These are phyloP conservation scores for Drosophila arizonae DNA, from an alignment of 1,140 invertebrate species.

Conservation along the genomic window DNA sequence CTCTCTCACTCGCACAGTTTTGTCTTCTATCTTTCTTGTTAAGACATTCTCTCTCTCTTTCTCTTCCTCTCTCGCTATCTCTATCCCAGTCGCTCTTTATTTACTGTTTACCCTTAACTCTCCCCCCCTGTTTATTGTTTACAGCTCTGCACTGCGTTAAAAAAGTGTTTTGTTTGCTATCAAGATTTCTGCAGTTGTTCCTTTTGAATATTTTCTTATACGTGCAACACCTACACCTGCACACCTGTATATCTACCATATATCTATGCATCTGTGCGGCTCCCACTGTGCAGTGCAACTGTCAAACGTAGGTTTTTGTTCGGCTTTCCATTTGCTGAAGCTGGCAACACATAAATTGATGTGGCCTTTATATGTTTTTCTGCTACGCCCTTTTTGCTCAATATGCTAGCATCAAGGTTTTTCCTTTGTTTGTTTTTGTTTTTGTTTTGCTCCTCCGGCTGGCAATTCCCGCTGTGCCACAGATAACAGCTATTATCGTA, in stretches of 20 bases:
- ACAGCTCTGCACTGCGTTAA: too few relatives aligned
- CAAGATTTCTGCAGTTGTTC: too few relatives aligned
- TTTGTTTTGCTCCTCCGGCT: not conserved
- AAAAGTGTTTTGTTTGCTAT: too few relatives aligned
- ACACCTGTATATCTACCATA: too few relatives aligned
- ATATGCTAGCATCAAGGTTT: not conserved
- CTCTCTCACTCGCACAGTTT: too few relatives aligned
- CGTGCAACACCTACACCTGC: too few relatives aligned
- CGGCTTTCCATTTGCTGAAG: not conserved
- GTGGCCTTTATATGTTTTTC: slow-evolving; percentile 6
- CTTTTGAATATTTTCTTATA: not conserved
- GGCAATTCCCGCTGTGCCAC: not conserved
- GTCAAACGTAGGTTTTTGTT: not conserved
- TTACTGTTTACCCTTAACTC: too few relatives aligned
- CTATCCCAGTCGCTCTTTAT: too few relatives aligned
- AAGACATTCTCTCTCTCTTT: too few relatives aligned
- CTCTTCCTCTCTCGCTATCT: too few relatives aligned
- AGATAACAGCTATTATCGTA: slow-evolving; percentile 24
- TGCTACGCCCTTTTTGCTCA: not conserved
- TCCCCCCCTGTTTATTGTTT: too few relatives aligned
- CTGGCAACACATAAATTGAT: slow-evolving; percentile 4
- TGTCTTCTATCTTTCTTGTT: too few relatives aligned
- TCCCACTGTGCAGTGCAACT: not conserved
- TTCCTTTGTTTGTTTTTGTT: not conserved
- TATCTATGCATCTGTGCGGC: not conserved